Base-by-base conservation (phyloP, 2,888 invertebrate genomes). In the Mycalesis mineus region DNA sequence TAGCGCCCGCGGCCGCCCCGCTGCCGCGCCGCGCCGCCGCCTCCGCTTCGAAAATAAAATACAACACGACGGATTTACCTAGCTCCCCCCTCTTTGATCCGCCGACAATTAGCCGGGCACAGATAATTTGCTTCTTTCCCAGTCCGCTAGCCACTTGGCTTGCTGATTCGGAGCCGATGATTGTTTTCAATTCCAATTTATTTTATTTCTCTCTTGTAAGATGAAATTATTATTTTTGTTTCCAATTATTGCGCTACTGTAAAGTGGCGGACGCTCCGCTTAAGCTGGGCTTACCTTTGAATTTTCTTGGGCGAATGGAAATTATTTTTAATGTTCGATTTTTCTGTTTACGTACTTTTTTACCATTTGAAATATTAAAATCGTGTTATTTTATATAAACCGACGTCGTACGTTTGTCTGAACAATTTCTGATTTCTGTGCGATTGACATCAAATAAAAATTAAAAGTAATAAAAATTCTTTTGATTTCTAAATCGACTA, bases 71-170 rank as follows among this genome's bases (percentile, higher is more conserved):
- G 85, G 87, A 83, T 88, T 87, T 86, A 77, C 80, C 74, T 75
- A 73, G 72, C 75, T 65, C 73, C 71, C 75, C 75, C 71, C 75
- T 69, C 80, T 82, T 84, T 86, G 84, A 88, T 87, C 85, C 78
- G 76, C 69, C 76, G 77, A 81, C 87, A 88, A 88, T 88, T 88
- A 88, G 87, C 79, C 71, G 68, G 79, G 79, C 78, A 79, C 75
- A 82, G 77, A 82, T 88, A 84, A 87, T 85, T 87, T 86, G 80
- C 82, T 86, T 79, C 75, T 78, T 81, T 77, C 72, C 72, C 72
- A 72, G 70, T 77, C 77, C 73, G 71, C 22, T 70, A 68, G 60
- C 74, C 79, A 77, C 77, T 81, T 76, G 77, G 77, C 77, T 81
- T 80, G 80, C 72, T 74, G 75, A 75, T 80, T 79, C 79, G 79